These are phyloP conservation scores for Leptocoma aspasia DNA, from an alignment of 2,113 vertebrate genomes.

Conservation along the genomic window DNA sequence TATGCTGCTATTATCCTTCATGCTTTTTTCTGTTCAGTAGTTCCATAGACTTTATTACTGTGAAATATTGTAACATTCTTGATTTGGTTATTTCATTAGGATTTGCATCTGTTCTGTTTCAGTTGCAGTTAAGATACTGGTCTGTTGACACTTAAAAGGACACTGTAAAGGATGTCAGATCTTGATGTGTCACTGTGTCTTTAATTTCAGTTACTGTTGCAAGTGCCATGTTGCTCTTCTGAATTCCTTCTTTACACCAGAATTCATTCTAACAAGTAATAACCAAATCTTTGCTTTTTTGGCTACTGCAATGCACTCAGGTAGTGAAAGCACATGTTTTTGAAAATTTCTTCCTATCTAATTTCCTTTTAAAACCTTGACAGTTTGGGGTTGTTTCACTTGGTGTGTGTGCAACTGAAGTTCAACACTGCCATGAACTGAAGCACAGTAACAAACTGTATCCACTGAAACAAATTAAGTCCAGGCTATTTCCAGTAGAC, in stretches of 20 bases:
- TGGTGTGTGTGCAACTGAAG: background rate
- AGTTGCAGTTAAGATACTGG: background rate
- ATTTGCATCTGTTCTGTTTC: background rate
- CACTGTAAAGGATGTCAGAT: background rate
- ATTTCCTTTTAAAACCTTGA: background rate
- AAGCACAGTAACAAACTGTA: background rate
- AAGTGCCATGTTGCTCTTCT: background rate
- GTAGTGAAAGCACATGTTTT: background rate
- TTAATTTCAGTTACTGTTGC: background rate
- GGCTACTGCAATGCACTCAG: background rate
- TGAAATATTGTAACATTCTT: background rate
- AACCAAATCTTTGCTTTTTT: background rate
- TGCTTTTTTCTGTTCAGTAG: constrained; percentile 5
- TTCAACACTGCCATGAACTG: background rate
- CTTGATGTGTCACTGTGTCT: background rate
- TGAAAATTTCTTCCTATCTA: background rate
- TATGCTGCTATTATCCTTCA: constrained; percentile 34
- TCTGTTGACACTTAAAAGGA: background rate
- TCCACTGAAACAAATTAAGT: background rate
- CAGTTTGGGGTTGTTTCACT: background rate
- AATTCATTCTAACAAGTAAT: background rate
- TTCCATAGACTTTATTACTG: background rate
- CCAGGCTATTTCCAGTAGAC: background rate
- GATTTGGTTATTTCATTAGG: background rate
- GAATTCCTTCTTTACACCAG: background rate